Base-by-base conservation (phyloP, 2,888 invertebrate genomes). In the Oxycera nigricornis region DNA sequence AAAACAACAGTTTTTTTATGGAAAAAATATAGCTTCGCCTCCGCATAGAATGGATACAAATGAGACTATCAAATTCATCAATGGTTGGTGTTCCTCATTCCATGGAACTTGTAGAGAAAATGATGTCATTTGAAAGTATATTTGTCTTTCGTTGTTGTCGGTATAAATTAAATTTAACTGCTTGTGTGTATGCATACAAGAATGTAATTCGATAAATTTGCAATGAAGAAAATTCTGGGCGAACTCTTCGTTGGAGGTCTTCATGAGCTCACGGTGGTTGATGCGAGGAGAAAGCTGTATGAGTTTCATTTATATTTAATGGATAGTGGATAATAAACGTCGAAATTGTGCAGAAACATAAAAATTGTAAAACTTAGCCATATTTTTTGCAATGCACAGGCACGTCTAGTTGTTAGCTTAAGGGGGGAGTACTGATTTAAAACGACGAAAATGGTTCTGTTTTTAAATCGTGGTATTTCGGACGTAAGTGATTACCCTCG, bases 111-210 rank as follows among this genome's bases (percentile, higher is more conserved):
- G 46, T 6, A 17, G 55, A 17, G 26, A 57, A 57, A 57, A 57
- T 57, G 57, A 57, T 57, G 57, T 57, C 57, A 57, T 57, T 57
- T 57, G 14, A 14, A 57, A 57, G 28, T 57, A 57, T 55, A 17
- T 57, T 57, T 57, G 28, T 57, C 24, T 57, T 26, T 57, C 24
- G 28, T 57, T 26, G 57, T 57, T 26, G 9, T 24, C 20, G 20
- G n/a, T 11, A 28, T 24, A 28, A 57, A 57, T 57, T 26, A 9
- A 57, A 57, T 26, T 57, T 24, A 28, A 57, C 26, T 24, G 24
- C 26, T 2, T 57, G 46, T 3, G 46, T 14, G 14, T n/a, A 14
- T 14, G 4, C 46, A 2, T 46, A 7, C 4, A 3, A 46, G 3
- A n/a, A n/a, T 17, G 46, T 11, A 46, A 35, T 35, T 35, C 11